Evolutionary conservation across 2,797 vertebrate species (phyloP), one percentile per base, ranked within the genome.

Genomic region (Crenuchus spilurus): DNA sequence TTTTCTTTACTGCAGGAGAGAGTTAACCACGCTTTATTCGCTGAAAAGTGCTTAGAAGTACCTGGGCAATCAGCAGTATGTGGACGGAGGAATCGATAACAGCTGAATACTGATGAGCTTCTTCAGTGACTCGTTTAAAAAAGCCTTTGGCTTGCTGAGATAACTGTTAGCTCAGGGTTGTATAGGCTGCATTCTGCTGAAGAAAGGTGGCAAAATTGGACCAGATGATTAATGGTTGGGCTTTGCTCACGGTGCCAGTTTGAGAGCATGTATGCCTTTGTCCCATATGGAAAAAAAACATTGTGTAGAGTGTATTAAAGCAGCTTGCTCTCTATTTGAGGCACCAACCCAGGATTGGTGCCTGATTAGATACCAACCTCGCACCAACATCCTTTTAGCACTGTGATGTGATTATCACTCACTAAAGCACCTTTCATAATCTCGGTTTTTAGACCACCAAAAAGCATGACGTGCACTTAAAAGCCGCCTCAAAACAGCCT

Each of bases 191-290:
- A 44, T 18, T 26, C 33, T 64, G 8, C 52, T 39, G 6, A 13
- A 39, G 18, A 52, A 31, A 1, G n/a, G 39, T 10, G n/a, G 28
- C 9, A 61, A 52, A 52, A 62, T n/a, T 66, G 28, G 72, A 61
- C 65, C 65, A 58, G 74, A 80, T 78, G 80, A 84, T 86, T 82
- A 83, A 85, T 86, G 77, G 64, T 52, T 57, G 54, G 6, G 54
- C 46, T 54, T 16, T 31, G 11, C 71, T 69, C 16, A 22, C n/a
- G 74, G 24, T 51, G 41, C 41, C 20, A 66, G 2, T 51, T 37
- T 42, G 64, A 68, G 60, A 54, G 24, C 18, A 28, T 52, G 20
- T 37, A 22, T 48, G 39, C 35, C 20, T 58, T 10, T 37, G 61
- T 30, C 67, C n/a, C 54, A 26, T 4, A 26, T 58, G 63, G 67